Evolutionary conservation across 1,140 invertebrate genomes (phyloP).

Genomic region (Drusus annulatus): DNA sequence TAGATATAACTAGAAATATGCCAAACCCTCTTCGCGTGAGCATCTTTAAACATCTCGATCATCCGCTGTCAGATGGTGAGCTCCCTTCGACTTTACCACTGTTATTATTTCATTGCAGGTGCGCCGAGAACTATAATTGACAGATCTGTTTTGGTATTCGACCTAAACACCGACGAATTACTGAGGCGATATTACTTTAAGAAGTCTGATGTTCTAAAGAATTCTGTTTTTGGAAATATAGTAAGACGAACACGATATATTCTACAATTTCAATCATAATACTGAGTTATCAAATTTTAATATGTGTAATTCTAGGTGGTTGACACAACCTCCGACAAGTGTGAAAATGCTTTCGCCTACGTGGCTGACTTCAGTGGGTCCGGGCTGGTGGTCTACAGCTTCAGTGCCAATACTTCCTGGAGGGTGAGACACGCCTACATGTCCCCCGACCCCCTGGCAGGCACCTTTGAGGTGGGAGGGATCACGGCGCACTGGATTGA

Average conservation of each 20-base stretch:
- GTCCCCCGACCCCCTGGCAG: slow-evolving; percentile 78
- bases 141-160: too few relatives aligned
- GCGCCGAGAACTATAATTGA: too few relatives aligned
- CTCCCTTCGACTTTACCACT: too few relatives aligned
- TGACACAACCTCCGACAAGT: slow-evolving; percentile 73
- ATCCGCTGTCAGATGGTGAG: too few relatives aligned
- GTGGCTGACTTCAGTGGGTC: slow-evolving; percentile 77
- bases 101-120: too few relatives aligned
- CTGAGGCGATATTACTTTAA: slow-evolving; percentile 74
- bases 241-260: slow-evolving; percentile 61
- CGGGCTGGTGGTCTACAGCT: slow-evolving; percentile 77
- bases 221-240: slow-evolving; percentile 79
- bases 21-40: too few relatives aligned
- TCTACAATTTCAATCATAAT: neutral
- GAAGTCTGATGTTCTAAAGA: slow-evolving; percentile 73
- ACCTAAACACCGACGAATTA: slow-evolving; percentile 61
- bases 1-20: too few relatives aligned
- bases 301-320: slow-evolving; percentile 64
- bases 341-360: slow-evolving; percentile 77
- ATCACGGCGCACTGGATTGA: slow-evolving; percentile 80
- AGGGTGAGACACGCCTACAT: slow-evolving; percentile 80
- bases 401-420: slow-evolving; percentile 77
- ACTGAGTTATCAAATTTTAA: neutral
- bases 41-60: too few relatives aligned
- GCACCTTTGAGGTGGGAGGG: slow-evolving; percentile 75